Conservation (phyloP, 1,140 invertebrate species). For the Drosophila bocki region DNA sequence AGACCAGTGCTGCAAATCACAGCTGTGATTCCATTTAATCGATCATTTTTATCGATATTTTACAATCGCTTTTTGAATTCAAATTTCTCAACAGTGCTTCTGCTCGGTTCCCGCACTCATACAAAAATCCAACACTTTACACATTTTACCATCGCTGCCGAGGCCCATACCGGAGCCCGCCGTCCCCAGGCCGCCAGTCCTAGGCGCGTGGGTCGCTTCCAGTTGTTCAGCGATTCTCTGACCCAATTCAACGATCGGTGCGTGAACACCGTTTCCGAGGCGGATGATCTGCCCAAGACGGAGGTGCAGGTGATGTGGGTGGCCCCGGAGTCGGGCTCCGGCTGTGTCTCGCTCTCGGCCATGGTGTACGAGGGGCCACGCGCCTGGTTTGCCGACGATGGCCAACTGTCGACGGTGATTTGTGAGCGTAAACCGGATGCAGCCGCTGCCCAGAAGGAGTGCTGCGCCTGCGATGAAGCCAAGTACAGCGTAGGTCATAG, state of each 20-base stretch:
- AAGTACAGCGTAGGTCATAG: constrained; percentile 91
- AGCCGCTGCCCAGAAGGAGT: constrained; percentile 87
- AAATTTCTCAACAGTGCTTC: constrained; percentile 87
- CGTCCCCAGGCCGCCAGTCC: constrained; percentile 84
- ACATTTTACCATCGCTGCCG: constrained; percentile 91
- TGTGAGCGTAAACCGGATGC: constrained; percentile 88
- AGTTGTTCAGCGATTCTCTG: constrained; percentile 92
- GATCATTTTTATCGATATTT: constrained; percentile 8
- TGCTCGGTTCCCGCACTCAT: constrained; percentile 90
- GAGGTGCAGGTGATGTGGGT: constrained; percentile 96
- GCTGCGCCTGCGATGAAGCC: constrained; percentile 96
- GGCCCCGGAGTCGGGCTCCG: constrained; percentile 92
- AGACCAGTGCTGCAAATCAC: background rate
- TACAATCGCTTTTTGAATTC: constrained; percentile 27
- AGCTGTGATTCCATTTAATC: background rate
- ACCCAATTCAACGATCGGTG: constrained; percentile 94
- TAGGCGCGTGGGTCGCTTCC: constrained; percentile 90
- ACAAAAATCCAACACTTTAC: constrained; percentile 92
- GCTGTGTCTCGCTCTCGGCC: constrained; percentile 92
- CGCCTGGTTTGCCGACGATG: constrained; percentile 96
- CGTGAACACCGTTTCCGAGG: constrained; percentile 93
- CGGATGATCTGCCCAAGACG: constrained; percentile 91
- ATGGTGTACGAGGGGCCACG: constrained; percentile 94
- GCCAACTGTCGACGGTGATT: constrained; percentile 91
- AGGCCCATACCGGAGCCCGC: constrained; percentile 87